Percentiles rank a stretch among this genome's conserved stretches.
phyloP scores from a whole-genome alignment of 2,113 vertebrate species.

The Epinephelus fuscoguttatus region DNA sequence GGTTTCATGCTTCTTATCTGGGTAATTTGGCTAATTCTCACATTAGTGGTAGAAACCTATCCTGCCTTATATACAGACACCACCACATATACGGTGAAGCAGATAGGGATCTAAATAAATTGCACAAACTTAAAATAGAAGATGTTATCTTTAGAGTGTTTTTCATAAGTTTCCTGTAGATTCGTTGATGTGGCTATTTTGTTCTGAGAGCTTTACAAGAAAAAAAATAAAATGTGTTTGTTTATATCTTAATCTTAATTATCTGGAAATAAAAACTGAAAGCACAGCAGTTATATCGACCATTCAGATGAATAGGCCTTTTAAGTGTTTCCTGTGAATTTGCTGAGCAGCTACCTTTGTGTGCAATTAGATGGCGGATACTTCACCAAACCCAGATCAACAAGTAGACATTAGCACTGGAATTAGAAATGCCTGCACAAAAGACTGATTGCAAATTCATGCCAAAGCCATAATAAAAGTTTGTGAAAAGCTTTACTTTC shows the following conservation, averaged over 20 bases:
- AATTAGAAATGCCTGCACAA: not conserved
- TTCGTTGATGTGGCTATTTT: not conserved
- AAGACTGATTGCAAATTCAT: not conserved
- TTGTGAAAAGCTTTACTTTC: not conserved
- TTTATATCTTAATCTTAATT: constrained; percentile 15
- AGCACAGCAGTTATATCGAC: not conserved
- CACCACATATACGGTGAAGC: not conserved
- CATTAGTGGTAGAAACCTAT: not conserved
- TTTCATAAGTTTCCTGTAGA: not conserved
- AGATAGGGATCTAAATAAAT: not conserved
- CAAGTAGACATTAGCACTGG: not conserved
- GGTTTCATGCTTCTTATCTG: constrained; percentile 3
- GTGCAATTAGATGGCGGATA: not conserved
- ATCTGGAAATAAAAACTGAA: constrained; percentile 21
- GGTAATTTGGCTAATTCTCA: not conserved
- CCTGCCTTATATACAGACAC: not conserved
- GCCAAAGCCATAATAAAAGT: not conserved
- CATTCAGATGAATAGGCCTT: constrained; percentile 7
- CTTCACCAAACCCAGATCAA: not conserved
- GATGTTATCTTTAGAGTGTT: not conserved
- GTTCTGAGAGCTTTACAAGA: not conserved
- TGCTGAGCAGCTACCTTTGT: constrained; percentile 6
- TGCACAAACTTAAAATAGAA: not conserved
- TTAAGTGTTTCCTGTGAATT: constrained; percentile 16
- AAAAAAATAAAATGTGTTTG: not conserved